Base-by-base conservation (phyloP, 37 sponge, comb jelly and placozoan species). In the Mnemiopsis leidyi region DNA sequence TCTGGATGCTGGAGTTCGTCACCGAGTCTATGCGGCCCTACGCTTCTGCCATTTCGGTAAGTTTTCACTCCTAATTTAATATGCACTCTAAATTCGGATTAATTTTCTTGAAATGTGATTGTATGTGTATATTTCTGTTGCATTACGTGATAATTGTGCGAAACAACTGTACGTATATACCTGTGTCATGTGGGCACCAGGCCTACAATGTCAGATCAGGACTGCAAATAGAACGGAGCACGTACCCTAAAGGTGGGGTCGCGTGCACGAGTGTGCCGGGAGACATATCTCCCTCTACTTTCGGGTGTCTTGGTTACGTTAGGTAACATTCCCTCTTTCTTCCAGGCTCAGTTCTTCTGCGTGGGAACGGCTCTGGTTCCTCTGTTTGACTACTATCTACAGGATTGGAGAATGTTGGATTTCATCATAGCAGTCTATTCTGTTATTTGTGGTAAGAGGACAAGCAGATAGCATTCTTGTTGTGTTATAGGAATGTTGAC, bases 1-100 rank as follows among this genome's bases (percentile, higher is more conserved):
- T 85, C 2, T 85, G 90, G 90, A 85, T 85, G 90, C 25, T 85
- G 90, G 90, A 85, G 61, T 85, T 85, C 61, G 90, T 85, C 7
- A 35, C 33, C 29, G 90, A 85, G 40, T 38, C 40, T 26, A 40
- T 40, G 61, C 2, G 90, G 39, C 61, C 90, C 39, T 85, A 85
- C 90, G 90, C 90, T n/a, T 85, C 90, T 26, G 90, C 90, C 5
- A 38, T 85, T 23, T 85, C 90, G 36, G 90, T 85, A 33, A 85
- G 90, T 48, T 48, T 48, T 48, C 13, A 48, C 61, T 48, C 61
- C 61, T 48, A 13, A 48, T 48, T n/a, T n/a, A n/a, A n/a, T 18
- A 48, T 48, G 9, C 13, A 48, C 61, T 48, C 61, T 48, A 48
- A 48, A 48, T 48, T 48, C 61, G 13, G 5, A 13, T 48, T 48